Evolutionary conservation across 1,140 invertebrate species (phyloP), one percentile per base, ranked within the genome.

Genomic region (Macrotrachela quadricornifera): DNA sequence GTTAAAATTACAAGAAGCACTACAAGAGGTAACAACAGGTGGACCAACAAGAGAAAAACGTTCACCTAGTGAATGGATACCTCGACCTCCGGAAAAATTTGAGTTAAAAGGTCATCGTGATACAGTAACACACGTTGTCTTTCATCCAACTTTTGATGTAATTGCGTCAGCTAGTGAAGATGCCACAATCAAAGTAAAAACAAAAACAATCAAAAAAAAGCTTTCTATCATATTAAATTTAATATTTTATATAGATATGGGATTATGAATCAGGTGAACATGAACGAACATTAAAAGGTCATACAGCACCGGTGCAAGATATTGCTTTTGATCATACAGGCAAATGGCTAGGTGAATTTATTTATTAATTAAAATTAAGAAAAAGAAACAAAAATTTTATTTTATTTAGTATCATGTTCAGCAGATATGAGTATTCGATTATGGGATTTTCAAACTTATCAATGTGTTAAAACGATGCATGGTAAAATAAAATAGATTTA

Each of bases 191-290:
- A 95, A 92, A 76, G 21, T 30, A 30, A n/a, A n/a, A n/a, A n/a
- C n/a, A n/a, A n/a, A n/a, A n/a, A n/a, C n/a, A n/a, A n/a, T n/a
- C n/a, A n/a, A n/a, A n/a, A n/a, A n/a, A n/a, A n/a, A n/a, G n/a
- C n/a, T n/a, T n/a, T n/a, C n/a, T n/a, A n/a, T n/a, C n/a, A n/a
- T n/a, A n/a, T n/a, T n/a, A n/a, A n/a, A n/a, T n/a, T n/a, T n/a
- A n/a, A n/a, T n/a, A n/a, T n/a, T n/a, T n/a, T n/a, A n/a, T n/a
- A n/a, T 30, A 30, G 21, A 80, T 95, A 57, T 97, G 91, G 91
- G 92, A 99, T 71, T 96, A 90, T 71, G 92, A 97, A 73, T 90
- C 81, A 57, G 92, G 92, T 49, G 88, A 96, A 67, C 96, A 86
- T 69, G 92, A 97, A 73, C 79, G 85, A 67, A 92, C 88, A 54